These are phyloP conservation scores for Phoebastria nigripes DNA, from an alignment of 2,797 vertebrate species.

Conservation along the genomic window DNA sequence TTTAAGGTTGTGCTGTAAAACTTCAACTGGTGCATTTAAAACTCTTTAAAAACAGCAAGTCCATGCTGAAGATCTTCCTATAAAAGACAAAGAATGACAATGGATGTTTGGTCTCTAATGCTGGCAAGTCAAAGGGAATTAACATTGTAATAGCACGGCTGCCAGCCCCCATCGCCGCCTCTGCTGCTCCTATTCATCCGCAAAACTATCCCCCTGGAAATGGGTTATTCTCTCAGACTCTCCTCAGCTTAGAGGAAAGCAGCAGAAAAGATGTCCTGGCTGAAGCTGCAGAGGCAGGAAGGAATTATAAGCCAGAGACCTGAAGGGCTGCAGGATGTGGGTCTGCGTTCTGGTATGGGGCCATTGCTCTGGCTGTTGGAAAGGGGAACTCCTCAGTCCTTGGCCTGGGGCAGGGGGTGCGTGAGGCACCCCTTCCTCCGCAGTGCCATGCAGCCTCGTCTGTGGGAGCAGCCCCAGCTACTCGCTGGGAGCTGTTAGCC, in stretches of 20 bases:
- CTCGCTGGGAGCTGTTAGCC: background rate
- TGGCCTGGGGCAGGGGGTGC: rapidly evolving
- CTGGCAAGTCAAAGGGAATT: background rate
- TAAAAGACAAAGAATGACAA: background rate
- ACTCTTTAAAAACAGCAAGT: background rate
- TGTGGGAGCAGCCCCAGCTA: background rate
- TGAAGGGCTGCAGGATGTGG: background rate
- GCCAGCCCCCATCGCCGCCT: background rate
- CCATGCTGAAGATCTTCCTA: rapidly evolving
- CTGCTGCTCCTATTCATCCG: background rate
- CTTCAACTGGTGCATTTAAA: background rate
- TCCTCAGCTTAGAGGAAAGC: background rate
- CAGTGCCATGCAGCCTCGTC: background rate
- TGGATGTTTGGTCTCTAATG: background rate
- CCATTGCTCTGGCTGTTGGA: background rate
- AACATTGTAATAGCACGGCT: background rate
- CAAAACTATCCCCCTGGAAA: background rate
- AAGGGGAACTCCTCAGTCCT: background rate
- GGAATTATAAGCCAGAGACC: background rate
- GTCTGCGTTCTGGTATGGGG: background rate
- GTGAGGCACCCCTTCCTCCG: background rate
- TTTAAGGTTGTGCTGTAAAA: background rate
- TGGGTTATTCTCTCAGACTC: background rate
- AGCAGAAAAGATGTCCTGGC: background rate
- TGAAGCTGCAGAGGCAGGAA: background rate